Base-by-base conservation (phyloP, 2,888 invertebrate genomes). In the Schrankia costaestrigalis region DNA sequence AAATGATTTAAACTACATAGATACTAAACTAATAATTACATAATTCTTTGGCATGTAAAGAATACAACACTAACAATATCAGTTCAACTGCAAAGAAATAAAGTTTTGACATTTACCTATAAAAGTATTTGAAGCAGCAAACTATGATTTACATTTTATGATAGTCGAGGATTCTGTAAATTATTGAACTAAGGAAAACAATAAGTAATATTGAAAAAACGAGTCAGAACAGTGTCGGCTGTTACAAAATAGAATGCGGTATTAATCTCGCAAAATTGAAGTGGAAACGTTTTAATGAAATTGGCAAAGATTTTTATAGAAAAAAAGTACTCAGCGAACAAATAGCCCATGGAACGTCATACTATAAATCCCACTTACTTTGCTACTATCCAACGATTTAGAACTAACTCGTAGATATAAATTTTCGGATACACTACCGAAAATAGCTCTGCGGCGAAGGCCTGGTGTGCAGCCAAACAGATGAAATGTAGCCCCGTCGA, bases 321-420 rank as follows among this genome's bases (percentile, higher is more conserved):
- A 56, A 59, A 61, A 63, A 59, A 52, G 49, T 45, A 46, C 28
- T 32, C 29, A 32, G 41, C 56, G 68, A 76, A 74, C 71, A 78
- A 77, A 78, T 78, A 78, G 72, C 73, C 63, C 74, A 64, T 65
- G 59, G 63, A 70, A 64, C 62, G 63, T 67, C 56, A 71, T 71
- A 57, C 71, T 63, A 81, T 84, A 82, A 83, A 82, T 83, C 69
- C 72, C 64, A 78, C 73, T 82, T 82, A 80, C 73, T 81, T 77
- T 71, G 70, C 75, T 53, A 64, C 70, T 71, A 75, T 75, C 78
- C 78, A 76, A 69, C 79, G 79, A 85, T 81, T 84, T 81, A 82
- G 84, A 82, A 81, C 78, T 81, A 80, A 80, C 78, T 72, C 75
- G 59, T 66, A 72, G 85, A 71, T 84, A 83, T 83, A 84, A 82